These are phyloP conservation scores for Ceratosolen fusciceps DNA, from an alignment of 1,140 invertebrate genomes.

Conservation along the genomic window DNA sequence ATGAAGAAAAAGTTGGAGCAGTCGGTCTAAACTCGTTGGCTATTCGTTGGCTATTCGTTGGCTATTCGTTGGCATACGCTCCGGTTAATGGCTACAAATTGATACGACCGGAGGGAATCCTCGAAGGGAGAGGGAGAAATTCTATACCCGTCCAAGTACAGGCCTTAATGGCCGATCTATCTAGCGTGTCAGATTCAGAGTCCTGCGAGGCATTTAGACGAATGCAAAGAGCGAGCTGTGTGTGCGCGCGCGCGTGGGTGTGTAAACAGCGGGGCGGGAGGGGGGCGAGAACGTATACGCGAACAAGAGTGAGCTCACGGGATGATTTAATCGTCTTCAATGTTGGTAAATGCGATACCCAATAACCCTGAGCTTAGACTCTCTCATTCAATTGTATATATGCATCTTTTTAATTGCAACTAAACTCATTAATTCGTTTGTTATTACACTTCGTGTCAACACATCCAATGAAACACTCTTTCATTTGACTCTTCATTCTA, in stretches of 20 bases:
- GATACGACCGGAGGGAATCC: slow-evolving; percentile 40
- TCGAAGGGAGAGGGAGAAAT: slow-evolving; percentile 14
- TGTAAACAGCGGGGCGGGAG: background rate
- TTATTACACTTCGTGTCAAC: too few relatives aligned
- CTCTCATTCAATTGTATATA: too few relatives aligned
- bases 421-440: too few relatives aligned
- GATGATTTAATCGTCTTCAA: slow-evolving; percentile 20
- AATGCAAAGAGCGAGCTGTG: background rate
- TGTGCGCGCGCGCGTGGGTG: background rate
- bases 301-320: background rate
- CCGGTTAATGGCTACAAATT: slow-evolving; percentile 49
- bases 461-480: too few relatives aligned
- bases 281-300: background rate
- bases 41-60: too few relatives aligned
- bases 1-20: background rate
- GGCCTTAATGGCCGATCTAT: slow-evolving; percentile 47
- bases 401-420: too few relatives aligned
- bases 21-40: background rate
- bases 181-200: slow-evolving; percentile 43
- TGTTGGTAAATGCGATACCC: background rate
- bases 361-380: background rate
- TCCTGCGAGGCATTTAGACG: slow-evolving; percentile 1
- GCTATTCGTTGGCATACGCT: slow-evolving; percentile 22
- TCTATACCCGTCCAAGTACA: slow-evolving; percentile 28
- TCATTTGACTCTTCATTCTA: too few relatives aligned